Percentiles rank a stretch among this genome's conserved stretches.
These are phyloP conservation scores for Clivina fossor DNA, from an alignment of 2,888 invertebrate genomes.

Conservation along the genomic window DNA sequence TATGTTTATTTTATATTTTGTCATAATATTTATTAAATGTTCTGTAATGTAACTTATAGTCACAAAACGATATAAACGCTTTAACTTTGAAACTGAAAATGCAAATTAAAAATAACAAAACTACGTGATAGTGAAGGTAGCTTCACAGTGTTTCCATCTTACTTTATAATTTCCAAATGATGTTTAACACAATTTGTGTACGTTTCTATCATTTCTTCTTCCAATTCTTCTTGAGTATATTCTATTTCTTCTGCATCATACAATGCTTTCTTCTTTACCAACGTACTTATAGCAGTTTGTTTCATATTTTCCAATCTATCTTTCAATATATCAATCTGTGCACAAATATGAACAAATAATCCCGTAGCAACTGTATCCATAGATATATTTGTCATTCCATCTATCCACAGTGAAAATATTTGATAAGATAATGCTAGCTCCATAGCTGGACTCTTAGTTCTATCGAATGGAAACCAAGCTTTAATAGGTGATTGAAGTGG, in stretches of 20 bases:
- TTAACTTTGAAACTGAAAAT: no score
- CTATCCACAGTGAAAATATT: conserved; percentile 52
- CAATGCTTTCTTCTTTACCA: conserved; percentile 23
- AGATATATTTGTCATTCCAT: conserved; percentile 56
- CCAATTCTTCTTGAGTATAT: conserved; percentile 27
- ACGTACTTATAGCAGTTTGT: conserved; percentile 16
- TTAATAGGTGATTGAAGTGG: conserved; percentile 42
- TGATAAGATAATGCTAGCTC: conserved; percentile 57
- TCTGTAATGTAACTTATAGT: no score
- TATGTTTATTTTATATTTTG: no score
- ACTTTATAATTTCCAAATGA: conserved; percentile 39
- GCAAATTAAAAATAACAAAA: no score
- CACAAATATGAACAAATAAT: conserved; percentile 55
- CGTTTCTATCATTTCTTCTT: conserved; percentile 37
- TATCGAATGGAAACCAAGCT: conserved; percentile 56
- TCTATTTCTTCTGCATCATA: conserved; percentile 13
- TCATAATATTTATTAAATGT: no score
- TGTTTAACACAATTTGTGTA: conserved; percentile 38
- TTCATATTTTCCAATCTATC: conserved; percentile 46
- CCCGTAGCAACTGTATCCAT: conserved; percentile 56
- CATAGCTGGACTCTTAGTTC: conserved; percentile 51
- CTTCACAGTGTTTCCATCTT: conserved; percentile 11
- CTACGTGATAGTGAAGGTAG: no score
- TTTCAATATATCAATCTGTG: conserved; percentile 55
- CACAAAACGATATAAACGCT: no score